Evolutionary conservation across 2,888 invertebrate genomes (phyloP).

Genomic region (Ceramica pisi): DNA sequence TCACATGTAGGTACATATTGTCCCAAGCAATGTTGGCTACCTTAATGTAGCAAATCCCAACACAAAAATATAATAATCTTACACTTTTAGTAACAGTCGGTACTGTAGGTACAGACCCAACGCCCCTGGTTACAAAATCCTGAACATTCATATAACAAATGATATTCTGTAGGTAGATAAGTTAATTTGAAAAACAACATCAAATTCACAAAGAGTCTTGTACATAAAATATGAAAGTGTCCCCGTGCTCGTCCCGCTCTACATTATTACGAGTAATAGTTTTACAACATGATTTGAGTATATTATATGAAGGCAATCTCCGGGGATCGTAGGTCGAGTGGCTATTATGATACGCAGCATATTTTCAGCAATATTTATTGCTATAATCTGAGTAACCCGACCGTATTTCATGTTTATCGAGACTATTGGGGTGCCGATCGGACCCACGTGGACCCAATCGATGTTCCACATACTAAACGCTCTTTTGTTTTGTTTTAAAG

Average conservation of each 20-base stretch:
- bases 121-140: neutral
- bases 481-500: conserved; percentile 36
- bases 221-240: conserved; percentile 42
- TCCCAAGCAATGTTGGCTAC: neutral
- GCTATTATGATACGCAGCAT: conserved; percentile 70
- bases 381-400: conserved; percentile 75
- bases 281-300: conserved; percentile 60
- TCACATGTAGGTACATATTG: neutral
- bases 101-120: neutral
- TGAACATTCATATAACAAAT: conserved; percentile 23
- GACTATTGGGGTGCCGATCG: conserved; percentile 70
- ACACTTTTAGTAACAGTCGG: neutral
- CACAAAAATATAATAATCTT: conserved; percentile 19
- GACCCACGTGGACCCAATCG: conserved; percentile 67
- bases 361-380: conserved; percentile 79
- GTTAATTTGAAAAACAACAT: conserved; percentile 50
- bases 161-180: conserved; percentile 1
- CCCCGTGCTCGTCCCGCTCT: conserved; percentile 17
- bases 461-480: conserved; percentile 51
- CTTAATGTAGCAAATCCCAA: conserved; percentile 22
- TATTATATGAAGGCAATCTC: conserved; percentile 66
- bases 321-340: conserved; percentile 65
- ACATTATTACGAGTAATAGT: conserved; percentile 56
- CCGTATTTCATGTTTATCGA: conserved; percentile 79
- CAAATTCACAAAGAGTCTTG: conserved; percentile 46